A percentile compares a stretch with the other conserved stretches of the same genome.
phyloP scores from a whole-genome alignment of 1,140 invertebrate genomes.

The Sycobia sp. region DNA sequence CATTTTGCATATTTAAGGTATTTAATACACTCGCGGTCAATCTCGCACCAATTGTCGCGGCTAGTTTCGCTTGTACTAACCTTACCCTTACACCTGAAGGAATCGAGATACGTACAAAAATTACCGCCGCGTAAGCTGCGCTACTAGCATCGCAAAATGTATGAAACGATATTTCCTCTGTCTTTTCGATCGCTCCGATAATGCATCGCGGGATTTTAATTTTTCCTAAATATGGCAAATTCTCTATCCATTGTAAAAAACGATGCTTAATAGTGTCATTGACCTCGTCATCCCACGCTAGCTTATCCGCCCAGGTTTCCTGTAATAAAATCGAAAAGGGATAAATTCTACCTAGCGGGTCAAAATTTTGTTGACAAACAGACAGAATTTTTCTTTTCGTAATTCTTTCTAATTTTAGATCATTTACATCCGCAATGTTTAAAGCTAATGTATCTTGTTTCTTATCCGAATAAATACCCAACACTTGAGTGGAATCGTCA shows the following conservation, averaged over 20 bases:
- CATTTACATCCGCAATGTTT: no score
- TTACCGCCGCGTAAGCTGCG: constrained; percentile 16
- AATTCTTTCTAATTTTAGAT: no score
- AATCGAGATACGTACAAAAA: constrained; percentile 11
- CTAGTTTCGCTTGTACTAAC: constrained; percentile 28
- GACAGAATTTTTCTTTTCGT: no score
- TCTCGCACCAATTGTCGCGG: constrained; percentile 27
- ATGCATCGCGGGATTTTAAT: background rate
- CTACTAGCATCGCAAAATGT: constrained; percentile 24
- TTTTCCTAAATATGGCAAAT: constrained; percentile 2
- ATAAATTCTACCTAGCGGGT: no score
- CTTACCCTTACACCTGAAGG: background rate
- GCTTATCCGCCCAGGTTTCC: constrained; percentile 9
- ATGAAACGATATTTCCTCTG: background rate
- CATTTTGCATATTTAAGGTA: background rate
- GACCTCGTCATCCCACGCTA: constrained; percentile 37
- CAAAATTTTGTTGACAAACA: no score
- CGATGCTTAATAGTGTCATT: background rate
- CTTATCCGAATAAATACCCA: no score
- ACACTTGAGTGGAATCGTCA: no score
- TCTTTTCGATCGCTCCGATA: background rate
- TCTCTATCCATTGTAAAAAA: constrained; percentile 36
- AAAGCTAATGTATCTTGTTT: no score
- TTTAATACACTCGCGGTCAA: background rate
- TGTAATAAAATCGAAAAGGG: background rate